Evolutionary conservation across 1,140 invertebrate species (phyloP), one percentile per base, ranked within the genome.

Genomic region (Drosophila erecta): DNA sequence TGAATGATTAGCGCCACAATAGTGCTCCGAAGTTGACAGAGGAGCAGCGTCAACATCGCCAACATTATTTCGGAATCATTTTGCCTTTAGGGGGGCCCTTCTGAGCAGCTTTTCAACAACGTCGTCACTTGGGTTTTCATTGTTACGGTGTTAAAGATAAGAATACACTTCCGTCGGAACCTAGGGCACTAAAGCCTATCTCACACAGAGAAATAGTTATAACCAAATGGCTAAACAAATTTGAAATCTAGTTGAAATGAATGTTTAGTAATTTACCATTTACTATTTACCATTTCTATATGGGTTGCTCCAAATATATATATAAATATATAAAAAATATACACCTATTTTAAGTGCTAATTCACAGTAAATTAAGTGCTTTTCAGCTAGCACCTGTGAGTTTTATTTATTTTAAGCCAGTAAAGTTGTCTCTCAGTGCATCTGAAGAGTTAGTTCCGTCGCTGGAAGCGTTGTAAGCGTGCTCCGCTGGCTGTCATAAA

Each of bases 401-500:
- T 35, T 3, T 8, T 41, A 40, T 11, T 11, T 10, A 1, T 24
- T 53, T 53, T 4, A 38, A 38, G 14, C 14, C 10, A 17, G 8
- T 11, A 12, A 1, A 20, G 4, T 44, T 44, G 4, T 43, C 20
- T 65, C 22, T 65, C 30, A 14, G 70, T 53, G 70, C 22, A 61
- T 17, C 30, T 43, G 37, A 35, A 17, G 59, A 55, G 38, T 56
- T 51, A 79, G 79, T 83, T 83, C 80, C 71, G 76, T 50, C 38
- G 80, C 65, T 76, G 58, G 79, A 33, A 76, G 71, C 76, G 74
- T 58, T 87, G 83, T 87, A 89, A 87, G 71, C 66, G 84, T 77
- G 61, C 70, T 69, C 35, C 61, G 59, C 79, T 70, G 59, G 33
- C 62, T 83, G 76, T 84, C 83, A 87, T 87, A 87, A 87, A 87